A percentile compares a stretch with the other conserved stretches of the same genome.
phyloP scores from a whole-genome alignment of 2,113 vertebrate genomes.

The Gobius niger region DNA sequence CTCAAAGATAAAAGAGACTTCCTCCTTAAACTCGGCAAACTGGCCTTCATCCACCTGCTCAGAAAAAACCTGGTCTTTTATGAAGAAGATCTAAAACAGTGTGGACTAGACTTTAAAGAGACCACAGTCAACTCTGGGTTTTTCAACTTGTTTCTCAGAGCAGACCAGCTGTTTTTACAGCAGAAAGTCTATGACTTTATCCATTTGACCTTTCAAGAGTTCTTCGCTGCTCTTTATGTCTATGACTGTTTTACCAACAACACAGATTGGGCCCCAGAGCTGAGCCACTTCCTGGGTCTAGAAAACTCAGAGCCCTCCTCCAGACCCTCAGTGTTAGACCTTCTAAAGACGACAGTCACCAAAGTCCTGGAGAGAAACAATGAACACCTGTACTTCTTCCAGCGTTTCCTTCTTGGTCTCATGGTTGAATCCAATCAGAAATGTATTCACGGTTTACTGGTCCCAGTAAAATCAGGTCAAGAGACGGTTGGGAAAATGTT shows the following conservation, averaged over 20 bases:
- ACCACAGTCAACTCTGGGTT: slow-evolving; percentile 34
- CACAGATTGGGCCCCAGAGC: slow-evolving; percentile 11
- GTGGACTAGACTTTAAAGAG: slow-evolving; percentile 25
- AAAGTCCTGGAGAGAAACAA: slow-evolving; percentile 45
- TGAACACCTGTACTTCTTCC: slow-evolving; percentile 49
- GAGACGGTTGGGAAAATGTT: slow-evolving; percentile 42
- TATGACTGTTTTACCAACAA: slow-evolving; percentile 50
- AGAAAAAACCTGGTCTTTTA: slow-evolving; percentile 56
- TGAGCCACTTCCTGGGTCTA: slow-evolving; percentile 16
- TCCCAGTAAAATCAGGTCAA: slow-evolving; percentile 11
- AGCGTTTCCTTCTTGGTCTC: slow-evolving; percentile 54
- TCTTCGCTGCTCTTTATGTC: slow-evolving; percentile 60
- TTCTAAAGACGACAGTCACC: slow-evolving; percentile 47
- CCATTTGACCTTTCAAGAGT: slow-evolving; percentile 65
- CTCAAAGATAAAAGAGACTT: slow-evolving; percentile 24
- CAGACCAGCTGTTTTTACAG: slow-evolving; percentile 18
- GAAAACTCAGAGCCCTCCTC: slow-evolving; percentile 19
- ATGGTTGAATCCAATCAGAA: slow-evolving; percentile 32
- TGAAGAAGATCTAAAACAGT: slow-evolving; percentile 47
- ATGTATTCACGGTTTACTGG: slow-evolving; percentile 41
- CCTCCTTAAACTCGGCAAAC: slow-evolving; percentile 56
- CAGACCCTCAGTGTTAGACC: slow-evolving; percentile 18
- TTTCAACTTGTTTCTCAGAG: slow-evolving; percentile 18
- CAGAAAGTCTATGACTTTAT: slow-evolving; percentile 55
- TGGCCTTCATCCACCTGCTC: slow-evolving; percentile 57